phyloP scores from a whole-genome alignment of 1,140 invertebrate genomes.

The silkworm (Bombyx mori) region ASM3026992v2 NC_085128.1:10036501-10037000 shows the following conservation, averaged over 20 bases:
- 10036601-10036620: too few species aligned
- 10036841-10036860: constrained; percentile 1
- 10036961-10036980: constrained; percentile 76
- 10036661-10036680: constrained; percentile 3
- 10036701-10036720: constrained; percentile 33
- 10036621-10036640: too few species aligned
- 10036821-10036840: constrained; percentile 64
- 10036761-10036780: constrained; percentile 50
- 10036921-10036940: constrained; percentile 58
- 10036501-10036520: too few species aligned
- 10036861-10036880: too few species aligned
- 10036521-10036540: too few species aligned
- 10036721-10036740: constrained; percentile 63
- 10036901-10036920: constrained; percentile 64
- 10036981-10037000: constrained; percentile 79
- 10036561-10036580: too few species aligned
- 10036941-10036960: constrained; percentile 76
- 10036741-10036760: constrained; percentile 53
- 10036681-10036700: constrained; percentile 49
- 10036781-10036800: constrained; percentile 72
- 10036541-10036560: too few species aligned
- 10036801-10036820: constrained; percentile 76
- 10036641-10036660: too few species aligned
- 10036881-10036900: neutral
- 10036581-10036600: too few species aligned